Percentiles rank a stretch among this genome's conserved stretches.
phyloP scores from a whole-genome alignment of 2,113 vertebrate genomes.

The Haplotaxodon microlepis region DNA sequence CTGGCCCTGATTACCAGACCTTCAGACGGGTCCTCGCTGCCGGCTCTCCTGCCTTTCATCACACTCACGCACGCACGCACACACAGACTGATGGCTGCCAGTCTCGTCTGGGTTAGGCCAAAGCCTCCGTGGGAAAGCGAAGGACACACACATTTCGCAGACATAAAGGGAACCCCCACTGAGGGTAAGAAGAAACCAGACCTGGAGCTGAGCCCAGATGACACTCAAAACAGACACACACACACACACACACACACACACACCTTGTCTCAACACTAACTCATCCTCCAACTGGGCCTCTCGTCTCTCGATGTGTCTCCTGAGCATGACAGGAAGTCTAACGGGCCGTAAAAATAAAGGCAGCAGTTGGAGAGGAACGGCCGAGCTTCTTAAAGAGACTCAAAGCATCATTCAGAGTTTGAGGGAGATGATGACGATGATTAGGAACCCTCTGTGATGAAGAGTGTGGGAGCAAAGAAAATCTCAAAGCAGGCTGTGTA shows the following conservation, averaged over 20 bases:
- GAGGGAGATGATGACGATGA: not conserved
- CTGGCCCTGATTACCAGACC: constrained; percentile 93
- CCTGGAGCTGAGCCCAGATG: constrained; percentile 72
- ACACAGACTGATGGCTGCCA: constrained; percentile 81
- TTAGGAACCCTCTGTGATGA: not conserved
- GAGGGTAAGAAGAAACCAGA: constrained; percentile 67
- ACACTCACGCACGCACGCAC: constrained; percentile 54
- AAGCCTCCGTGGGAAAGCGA: constrained; percentile 58
- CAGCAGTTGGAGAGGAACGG: not conserved
- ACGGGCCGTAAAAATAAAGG: not conserved
- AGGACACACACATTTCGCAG: constrained; percentile 24
- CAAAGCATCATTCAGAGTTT: not conserved
- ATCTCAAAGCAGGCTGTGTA: not conserved
- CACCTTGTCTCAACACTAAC: constrained; percentile 36
- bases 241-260: constrained; percentile 17
- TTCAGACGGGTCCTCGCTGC: constrained; percentile 62
- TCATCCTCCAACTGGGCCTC: constrained; percentile 10
- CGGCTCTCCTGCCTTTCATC: constrained; percentile 91
- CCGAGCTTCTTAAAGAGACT: not conserved
- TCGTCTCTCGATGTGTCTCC: not conserved
- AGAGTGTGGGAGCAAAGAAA: not conserved
- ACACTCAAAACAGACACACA: constrained; percentile 62
- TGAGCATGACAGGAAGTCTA: constrained; percentile 27
- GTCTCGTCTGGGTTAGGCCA: constrained; percentile 65
- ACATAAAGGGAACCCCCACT: constrained; percentile 61